Base-by-base conservation (phyloP, 2,113 vertebrate genomes). In the Tychaedon coryphoeus region DNA sequence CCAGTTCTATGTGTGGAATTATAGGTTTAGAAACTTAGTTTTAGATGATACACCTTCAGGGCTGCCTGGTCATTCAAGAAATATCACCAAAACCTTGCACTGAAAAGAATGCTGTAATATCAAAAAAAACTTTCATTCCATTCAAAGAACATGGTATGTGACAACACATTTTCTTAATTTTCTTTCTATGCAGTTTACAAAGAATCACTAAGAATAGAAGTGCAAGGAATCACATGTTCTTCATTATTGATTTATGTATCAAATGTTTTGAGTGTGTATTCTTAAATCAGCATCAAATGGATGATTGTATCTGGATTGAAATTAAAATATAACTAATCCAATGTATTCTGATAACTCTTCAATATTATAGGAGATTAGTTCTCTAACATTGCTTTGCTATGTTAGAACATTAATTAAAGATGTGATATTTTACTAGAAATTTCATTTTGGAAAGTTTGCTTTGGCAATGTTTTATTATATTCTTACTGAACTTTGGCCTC, bases 191-290 rank as follows among this genome's bases (percentile, higher is more conserved):
- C 8, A 42, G 23, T 43, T 83, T 90, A 18, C 28, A 85, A 72
- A 71, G n/a, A 75, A 43, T 80, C 62, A 61, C 85, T 93, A 66
- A 86, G 62, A 95, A 85, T 10, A 83, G 64, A 94, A 65, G 42
- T 66, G 16, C 77, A 93, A 53, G 51, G 83, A 96, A 92, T 77
- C 53, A 17, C n/a, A 57, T 81, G 50, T 43, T 74, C n/a, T 95
- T 95, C 51, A 28, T 93, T 92, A 94, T 50, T 95, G 95, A 92
- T 93, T 96, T 90, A 79, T 43, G 65, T 93, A 86, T 91, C 69
- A 88, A 92, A 62, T 47, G 9, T 76, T 95, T 97, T 57, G 77
- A 74, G 84, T 73, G 34, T 60, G 18, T 60, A 60, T 92, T 88
- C 86, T 89, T 94, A 95, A 96, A 94, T 91, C 58, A 91, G 26